phyloP scores from a whole-genome alignment of 2,888 invertebrate genomes.

The Phytoseiulus persimilis region DNA sequence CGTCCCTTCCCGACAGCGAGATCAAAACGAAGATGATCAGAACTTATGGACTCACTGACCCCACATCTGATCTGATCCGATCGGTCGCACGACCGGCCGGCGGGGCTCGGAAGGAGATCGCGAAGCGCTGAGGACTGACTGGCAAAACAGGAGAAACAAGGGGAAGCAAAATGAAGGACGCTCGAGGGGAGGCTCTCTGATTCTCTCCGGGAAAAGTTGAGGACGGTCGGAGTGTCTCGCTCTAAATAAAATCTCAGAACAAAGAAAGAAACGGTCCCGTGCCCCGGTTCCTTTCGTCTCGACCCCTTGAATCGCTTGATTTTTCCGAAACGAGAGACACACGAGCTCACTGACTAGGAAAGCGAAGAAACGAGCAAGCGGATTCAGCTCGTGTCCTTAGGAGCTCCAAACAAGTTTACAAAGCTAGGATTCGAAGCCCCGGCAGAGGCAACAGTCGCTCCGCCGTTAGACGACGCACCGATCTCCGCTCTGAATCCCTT shows the following conservation, averaged over 20 bases:
- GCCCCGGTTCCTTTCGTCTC: neutral
- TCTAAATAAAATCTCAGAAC: neutral
- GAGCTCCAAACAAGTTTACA: neutral
- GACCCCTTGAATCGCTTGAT: neutral
- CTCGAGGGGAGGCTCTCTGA: neutral
- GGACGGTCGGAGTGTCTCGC: neutral
- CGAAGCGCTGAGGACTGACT: neutral
- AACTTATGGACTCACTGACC: slow-evolving; percentile 5
- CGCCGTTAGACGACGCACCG: too few species aligned
- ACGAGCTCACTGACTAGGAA: neutral
- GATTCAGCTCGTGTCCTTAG: neutral
- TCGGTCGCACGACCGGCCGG: neutral
- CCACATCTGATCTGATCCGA: neutral
- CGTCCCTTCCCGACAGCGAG: neutral
- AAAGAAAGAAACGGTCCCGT: neutral
- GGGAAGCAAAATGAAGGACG: neutral
- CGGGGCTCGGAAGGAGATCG: neutral
- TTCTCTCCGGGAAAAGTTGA: neutral
- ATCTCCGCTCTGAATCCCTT: too few species aligned
- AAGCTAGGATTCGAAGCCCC: neutral
- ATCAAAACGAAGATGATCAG: neutral
- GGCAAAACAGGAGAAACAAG: neutral
- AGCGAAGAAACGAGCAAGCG: neutral
- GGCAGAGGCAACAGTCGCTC: neutral
- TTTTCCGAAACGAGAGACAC: neutral